phyloP scores from a whole-genome alignment of 2,888 invertebrate species.

The Ephialtes manifestator region DNA sequence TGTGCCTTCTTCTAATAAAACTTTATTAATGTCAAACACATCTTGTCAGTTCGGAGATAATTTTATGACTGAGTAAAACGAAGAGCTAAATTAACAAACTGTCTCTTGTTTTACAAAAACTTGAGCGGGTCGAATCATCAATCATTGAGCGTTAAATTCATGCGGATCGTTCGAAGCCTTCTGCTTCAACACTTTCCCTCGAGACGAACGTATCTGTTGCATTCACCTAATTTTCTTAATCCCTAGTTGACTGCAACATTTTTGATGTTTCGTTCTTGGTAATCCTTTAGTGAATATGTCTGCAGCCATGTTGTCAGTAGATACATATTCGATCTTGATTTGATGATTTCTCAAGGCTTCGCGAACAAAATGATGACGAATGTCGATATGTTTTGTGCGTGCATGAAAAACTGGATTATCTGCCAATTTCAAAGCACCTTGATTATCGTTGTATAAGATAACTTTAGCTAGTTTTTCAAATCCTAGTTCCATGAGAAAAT shows the following conservation, averaged over 20 bases:
- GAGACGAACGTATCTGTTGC: neutral
- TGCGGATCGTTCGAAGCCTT: no score
- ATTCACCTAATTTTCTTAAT: neutral
- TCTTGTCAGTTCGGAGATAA: no score
- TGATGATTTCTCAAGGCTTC: slow-evolving; percentile 8
- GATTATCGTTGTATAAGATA: slow-evolving; percentile 36
- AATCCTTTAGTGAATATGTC: slow-evolving; percentile 51
- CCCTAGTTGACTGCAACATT: neutral
- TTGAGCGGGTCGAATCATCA: no score
- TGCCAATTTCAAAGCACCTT: slow-evolving; percentile 30
- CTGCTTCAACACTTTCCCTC: neutral
- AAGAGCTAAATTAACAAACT: no score
- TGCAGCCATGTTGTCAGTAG: no score
- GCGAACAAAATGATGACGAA: slow-evolving; percentile 56
- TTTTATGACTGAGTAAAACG: no score
- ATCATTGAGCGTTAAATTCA: no score
- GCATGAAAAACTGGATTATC: slow-evolving; percentile 44
- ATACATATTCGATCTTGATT: neutral
- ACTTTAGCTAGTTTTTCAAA: neutral
- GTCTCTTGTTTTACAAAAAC: no score
- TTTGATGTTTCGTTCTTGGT: neutral
- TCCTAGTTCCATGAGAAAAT: neutral
- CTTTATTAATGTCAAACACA: no score
- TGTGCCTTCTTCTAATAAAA: no score
- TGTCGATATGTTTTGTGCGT: slow-evolving; percentile 57